Base-by-base conservation (phyloP, 2,113 vertebrate genomes). In the Triplophysa tibetana region DNA sequence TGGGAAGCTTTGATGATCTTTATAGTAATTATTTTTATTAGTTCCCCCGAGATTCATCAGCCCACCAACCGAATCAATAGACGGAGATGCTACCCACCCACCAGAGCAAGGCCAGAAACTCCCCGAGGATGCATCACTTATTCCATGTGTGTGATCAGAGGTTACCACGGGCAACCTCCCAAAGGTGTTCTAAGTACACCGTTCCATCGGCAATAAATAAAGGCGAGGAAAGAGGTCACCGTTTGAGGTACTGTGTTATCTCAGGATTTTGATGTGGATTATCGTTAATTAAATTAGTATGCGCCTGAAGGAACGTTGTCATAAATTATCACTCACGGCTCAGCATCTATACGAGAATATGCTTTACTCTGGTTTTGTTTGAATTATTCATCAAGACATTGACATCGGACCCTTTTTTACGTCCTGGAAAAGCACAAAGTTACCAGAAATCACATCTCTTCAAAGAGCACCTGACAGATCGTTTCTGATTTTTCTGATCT, bases 11-110 rank as follows among this genome's bases (percentile, higher is more conserved):
- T 92, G 88, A 92, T 92, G 89, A 91, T 92, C 88, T 90, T 92
- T 91, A 88, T 87, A 17, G 88, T 91, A 93, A 92, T 92, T 90
- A 93, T 92, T 93, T 94, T 91, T 91, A 92, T 93, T 89, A 83
- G 89, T 83, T 91, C 93, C 90, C 91, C 11, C 21, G 90, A 91
- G 93, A 92, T 92, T 79, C 86, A 56, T 70, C 66, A 77, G 79
- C 87, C 92, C 85, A 90, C 90, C 87, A 78, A 83, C 88, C 89
- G 78, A 93, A 94, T 94, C 91, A 92, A 94, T 94, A 90, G 48
- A 75, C 82, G 83, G 72, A 85, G 89, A 84, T 70, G 83, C 82
- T 84, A 83, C 85, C 87, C 83, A 87, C 83, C 87, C 70, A 65
- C 85, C 84, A 81, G 88, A 90, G 88, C 85, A 89, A 88, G 88